Evolutionary conservation across 2,888 invertebrate genomes (phyloP).

Genomic region (Netelia melanura): DNA sequence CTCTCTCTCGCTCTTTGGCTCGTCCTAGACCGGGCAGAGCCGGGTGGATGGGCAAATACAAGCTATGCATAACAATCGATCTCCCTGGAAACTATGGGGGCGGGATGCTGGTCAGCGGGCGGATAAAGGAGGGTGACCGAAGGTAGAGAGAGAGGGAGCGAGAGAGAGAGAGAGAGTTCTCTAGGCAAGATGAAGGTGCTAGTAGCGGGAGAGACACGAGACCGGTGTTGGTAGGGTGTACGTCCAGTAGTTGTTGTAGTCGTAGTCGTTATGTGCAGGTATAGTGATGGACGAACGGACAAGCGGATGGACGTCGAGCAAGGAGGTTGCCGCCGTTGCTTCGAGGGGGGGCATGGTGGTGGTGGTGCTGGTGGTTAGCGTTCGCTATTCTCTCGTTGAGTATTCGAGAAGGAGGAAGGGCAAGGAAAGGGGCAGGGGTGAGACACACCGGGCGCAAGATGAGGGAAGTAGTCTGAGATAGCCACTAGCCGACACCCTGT

Average conservation of each 20-base stretch:
- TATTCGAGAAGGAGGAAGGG: slow-evolving; percentile 46
- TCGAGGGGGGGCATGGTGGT: slow-evolving; percentile 6
- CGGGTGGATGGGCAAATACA: slow-evolving; percentile 84
- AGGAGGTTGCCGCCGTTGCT: slow-evolving; percentile 21
- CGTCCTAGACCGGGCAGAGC: slow-evolving; percentile 62
- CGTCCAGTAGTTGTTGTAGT: slow-evolving; percentile 53
- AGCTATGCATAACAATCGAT: slow-evolving; percentile 85
- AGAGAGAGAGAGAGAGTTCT: slow-evolving; percentile 70
- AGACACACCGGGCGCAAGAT: slow-evolving; percentile 67
- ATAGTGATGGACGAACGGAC: slow-evolving; percentile 53
- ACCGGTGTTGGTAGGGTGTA: slow-evolving; percentile 20
- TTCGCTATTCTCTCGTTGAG: slow-evolving; percentile 58
- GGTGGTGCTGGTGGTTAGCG: slow-evolving; percentile 31
- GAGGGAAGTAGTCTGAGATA: slow-evolving; percentile 82
- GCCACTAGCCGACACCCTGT: slow-evolving; percentile 83
- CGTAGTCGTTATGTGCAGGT: slow-evolving; percentile 38
- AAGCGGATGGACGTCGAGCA: slow-evolving; percentile 47
- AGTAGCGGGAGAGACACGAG: slow-evolving; percentile 22
- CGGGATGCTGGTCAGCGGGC: slow-evolving; percentile 83
- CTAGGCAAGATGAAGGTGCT: slow-evolving; percentile 65
- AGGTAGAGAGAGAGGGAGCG: slow-evolving; percentile 70
- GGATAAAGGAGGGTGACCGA: slow-evolving; percentile 78
- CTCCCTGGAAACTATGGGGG: slow-evolving; percentile 83
- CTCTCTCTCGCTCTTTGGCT: slow-evolving; percentile 27
- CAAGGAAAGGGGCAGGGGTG: slow-evolving; percentile 27